Base-by-base conservation (phyloP, 23 tunicate genomes). In the Diplosoma virens region DNA sequence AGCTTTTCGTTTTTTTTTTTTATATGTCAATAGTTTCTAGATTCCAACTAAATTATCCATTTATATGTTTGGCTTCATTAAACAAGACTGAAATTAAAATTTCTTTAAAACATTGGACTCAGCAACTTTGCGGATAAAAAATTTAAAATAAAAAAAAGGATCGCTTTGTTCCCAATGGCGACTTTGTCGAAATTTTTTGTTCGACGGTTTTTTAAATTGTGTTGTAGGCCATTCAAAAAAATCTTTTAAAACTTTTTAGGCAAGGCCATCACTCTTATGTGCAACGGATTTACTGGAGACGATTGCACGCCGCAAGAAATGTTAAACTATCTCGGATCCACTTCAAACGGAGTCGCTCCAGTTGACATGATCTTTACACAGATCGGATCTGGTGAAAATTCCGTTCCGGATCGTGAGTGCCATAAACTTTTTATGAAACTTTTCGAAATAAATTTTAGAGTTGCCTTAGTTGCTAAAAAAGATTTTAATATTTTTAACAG, bases 311-410 rank as follows among this genome's bases (percentile, higher is more conserved):
- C 78, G 0, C 84, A 89, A 75, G 31, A 61, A 2, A 80, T 96
- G 59, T 66, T 83, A 1, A 83, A 84, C 37, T 95, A 84, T 52
- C 77, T 83, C 59, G 99, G 99, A 33, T 79, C 92, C 7, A 84
- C 93, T 2, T 47, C 47, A 59, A 95, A 95, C 77, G 99, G 99
- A 21, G 59, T 95, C 47, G 87, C 99, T 11, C 99, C 99, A 46
- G 47, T 89, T 22, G 81, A 92, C 41, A 85, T 85, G 77, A 55
- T 65, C 22, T 86, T 86, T 31, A 80, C 79, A 21, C 84, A 86
- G 37, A 79, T 86, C 18, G 92, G 92, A 21, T 79, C 73, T 56
- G 25, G 20, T 47, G n/a, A n/a, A n/a, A n/a, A n/a, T n/a, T n/a
- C n/a, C n/a, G n/a, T n/a, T n/a, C n/a, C n/a, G n/a, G n/a, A n/a